Conservation (phyloP, 1,140 invertebrate species). For the Caerostris extrusa region DNA sequence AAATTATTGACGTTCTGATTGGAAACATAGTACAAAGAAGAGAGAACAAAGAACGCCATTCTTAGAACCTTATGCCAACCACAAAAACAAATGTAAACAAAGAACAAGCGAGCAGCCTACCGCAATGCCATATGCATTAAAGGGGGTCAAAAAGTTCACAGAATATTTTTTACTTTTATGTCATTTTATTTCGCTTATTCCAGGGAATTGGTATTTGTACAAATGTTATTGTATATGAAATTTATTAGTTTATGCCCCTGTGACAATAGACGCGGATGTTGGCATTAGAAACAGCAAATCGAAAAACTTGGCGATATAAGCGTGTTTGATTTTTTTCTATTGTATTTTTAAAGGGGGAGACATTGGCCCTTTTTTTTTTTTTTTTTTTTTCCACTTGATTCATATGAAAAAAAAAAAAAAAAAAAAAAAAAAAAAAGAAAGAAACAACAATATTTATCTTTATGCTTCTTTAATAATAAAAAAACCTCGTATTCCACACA, state of each 20-base stretch:
- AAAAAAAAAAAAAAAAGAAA: background rate
- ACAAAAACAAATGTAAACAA: constrained; percentile 63
- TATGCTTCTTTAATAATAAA: no score
- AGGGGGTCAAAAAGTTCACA: constrained; percentile 68
- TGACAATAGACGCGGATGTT: constrained; percentile 60
- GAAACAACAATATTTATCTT: no score
- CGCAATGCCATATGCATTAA: constrained; percentile 36
- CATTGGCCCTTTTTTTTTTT: background rate
- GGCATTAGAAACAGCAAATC: background rate
- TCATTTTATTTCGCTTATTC: constrained; percentile 42
- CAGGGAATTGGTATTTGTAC: constrained; percentile 30
- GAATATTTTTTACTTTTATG: constrained; percentile 24
- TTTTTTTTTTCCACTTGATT: background rate
- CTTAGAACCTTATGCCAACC: constrained; percentile 10
- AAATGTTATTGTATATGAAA: constrained; percentile 7
- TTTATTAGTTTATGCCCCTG: constrained; percentile 64
- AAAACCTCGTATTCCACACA: no score
- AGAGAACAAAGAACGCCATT: constrained; percentile 6
- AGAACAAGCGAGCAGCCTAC: constrained; percentile 44
- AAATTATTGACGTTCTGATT: background rate
- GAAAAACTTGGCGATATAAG: background rate
- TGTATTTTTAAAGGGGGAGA: background rate
- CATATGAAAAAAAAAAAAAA: background rate
- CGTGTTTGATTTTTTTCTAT: background rate
- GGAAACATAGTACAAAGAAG: constrained; percentile 4